Evolutionary conservation across 1,140 invertebrate species (phyloP), one percentile per base, ranked within the genome.

Genomic region (Drosophila bocqueti): DNA sequence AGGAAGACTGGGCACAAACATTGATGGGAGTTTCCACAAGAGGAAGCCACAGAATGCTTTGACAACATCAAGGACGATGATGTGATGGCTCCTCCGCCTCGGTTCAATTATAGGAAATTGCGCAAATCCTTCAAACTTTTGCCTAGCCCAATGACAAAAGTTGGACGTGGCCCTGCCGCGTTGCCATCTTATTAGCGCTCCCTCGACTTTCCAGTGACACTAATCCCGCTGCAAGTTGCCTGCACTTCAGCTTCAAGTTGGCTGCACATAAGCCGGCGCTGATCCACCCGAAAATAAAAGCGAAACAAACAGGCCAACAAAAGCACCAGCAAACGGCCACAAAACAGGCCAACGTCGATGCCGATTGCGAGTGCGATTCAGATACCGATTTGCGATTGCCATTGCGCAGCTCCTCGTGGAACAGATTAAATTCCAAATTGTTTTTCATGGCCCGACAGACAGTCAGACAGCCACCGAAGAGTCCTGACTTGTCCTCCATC

Each of bases 41-140:
- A 50, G 29, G 54, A 68, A 76, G 59, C 69, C 76, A 49, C 60
- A 63, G 64, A 83, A 55, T 59, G 74, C 80, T 83, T 69, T 82
- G 80, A 74, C 74, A 82, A 61, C 67, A 65, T 60, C 69, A 78
- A 71, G 36, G 58, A 61, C 62, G 29, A 15, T 52, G 61, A 66
- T 66, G 61, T 52, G 49, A 68, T 68, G 45, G 54, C 50, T 15
- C 31, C 47, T 29, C 47, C 47, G 50, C 50, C 50, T 21, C 18
- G 49, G 67, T 77, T 83, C 84, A 87, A 89, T 83, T 89, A 83
- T 87, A 81, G 76, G 61, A 78, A 87, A 89, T 80, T 83, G 84
- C 84, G 64, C 73, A 89, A 89, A 87, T 80, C 84, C 83, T 73
- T 79, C 66, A 79, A 83, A 89, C 59, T 87, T 86, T 82, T 64